A percentile compares a stretch with the other conserved stretches of the same genome.
phyloP scores from a whole-genome alignment of 1,140 invertebrate genomes.

The Chymomyza costata region DNA sequence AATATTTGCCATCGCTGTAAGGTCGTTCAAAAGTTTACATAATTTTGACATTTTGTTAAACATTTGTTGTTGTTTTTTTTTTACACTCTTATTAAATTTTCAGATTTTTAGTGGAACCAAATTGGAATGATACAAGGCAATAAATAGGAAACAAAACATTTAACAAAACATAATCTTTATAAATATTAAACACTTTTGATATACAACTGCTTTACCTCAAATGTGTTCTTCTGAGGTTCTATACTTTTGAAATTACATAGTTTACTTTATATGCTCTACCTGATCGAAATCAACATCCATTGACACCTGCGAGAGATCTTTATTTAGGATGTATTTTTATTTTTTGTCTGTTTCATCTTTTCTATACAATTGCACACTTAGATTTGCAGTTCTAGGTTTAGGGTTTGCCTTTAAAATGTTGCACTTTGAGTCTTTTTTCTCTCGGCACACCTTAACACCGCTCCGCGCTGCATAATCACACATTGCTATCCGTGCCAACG shows the following conservation, averaged over 20 bases:
- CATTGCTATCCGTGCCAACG: slow-evolving; percentile 79
- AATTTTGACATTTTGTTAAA: slow-evolving; percentile 46
- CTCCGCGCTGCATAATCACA: slow-evolving; percentile 75
- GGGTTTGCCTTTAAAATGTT: no score
- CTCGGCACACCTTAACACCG: slow-evolving; percentile 41
- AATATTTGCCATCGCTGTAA: slow-evolving; percentile 34
- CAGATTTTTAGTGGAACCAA: slow-evolving; percentile 16
- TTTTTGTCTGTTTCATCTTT: slow-evolving; percentile 19
- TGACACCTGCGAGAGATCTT: slow-evolving; percentile 53
- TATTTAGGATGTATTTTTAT: slow-evolving; percentile 22
- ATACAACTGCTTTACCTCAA: no score
- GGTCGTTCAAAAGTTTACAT: slow-evolving; percentile 41
- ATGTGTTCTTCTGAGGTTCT: no score
- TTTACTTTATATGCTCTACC: no score
- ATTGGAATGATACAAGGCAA: slow-evolving; percentile 65
- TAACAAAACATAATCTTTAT: slow-evolving; percentile 19
- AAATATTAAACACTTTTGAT: slow-evolving; percentile 16
- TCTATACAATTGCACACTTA: slow-evolving; percentile 38
- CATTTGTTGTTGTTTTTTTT: slow-evolving; percentile 16
- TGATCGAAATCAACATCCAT: slow-evolving; percentile 22
- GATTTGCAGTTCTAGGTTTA: no score
- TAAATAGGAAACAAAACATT: slow-evolving; percentile 39
- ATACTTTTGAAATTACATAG: no score
- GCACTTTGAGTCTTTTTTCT: slow-evolving; percentile 69
- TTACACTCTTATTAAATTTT: slow-evolving; percentile 3